These are phyloP conservation scores for Catocala fraxini DNA, from an alignment of 2,888 invertebrate genomes.

Conservation along the genomic window DNA sequence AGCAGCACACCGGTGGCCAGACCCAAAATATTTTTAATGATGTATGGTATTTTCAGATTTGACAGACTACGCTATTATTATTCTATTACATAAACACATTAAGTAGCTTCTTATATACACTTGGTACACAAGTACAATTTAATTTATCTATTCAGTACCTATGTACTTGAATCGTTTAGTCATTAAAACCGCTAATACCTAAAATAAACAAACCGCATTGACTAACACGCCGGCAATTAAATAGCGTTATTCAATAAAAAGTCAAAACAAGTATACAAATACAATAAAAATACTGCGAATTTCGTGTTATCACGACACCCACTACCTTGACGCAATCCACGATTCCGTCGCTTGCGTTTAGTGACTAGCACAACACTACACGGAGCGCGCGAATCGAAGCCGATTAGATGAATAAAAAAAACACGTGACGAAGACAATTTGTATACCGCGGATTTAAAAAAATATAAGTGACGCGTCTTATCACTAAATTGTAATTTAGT, in stretches of 20 bases:
- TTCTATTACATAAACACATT: no score
- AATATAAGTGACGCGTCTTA: slow-evolving; percentile 31
- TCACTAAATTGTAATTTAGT: slow-evolving; percentile 39
- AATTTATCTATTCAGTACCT: no score
- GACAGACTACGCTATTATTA: no score
- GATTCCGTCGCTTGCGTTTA: slow-evolving; percentile 47
- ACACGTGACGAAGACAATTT: slow-evolving; percentile 46
- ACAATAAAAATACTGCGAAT: slow-evolving; percentile 44
- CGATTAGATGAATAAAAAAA: slow-evolving; percentile 41
- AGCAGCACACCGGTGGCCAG: no score
- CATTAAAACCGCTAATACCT: slow-evolving; percentile 2
- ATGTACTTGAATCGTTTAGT: not conserved
- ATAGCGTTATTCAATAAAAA: slow-evolving; percentile 27
- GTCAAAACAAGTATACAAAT: slow-evolving; percentile 28
- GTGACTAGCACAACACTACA: slow-evolving; percentile 48
- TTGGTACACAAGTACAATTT: no score
- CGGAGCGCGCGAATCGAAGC: slow-evolving; percentile 53
- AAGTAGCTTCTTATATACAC: no score
- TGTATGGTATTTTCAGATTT: no score
- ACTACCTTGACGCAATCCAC: slow-evolving; percentile 55
- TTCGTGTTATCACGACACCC: slow-evolving; percentile 56
- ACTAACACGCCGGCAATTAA: slow-evolving; percentile 13
- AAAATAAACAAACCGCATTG: slow-evolving; percentile 8
- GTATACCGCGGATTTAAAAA: slow-evolving; percentile 39
- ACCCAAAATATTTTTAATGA: no score